These are phyloP conservation scores for Noctua pronuba DNA, from an alignment of 2,888 invertebrate species.

Conservation along the genomic window DNA sequence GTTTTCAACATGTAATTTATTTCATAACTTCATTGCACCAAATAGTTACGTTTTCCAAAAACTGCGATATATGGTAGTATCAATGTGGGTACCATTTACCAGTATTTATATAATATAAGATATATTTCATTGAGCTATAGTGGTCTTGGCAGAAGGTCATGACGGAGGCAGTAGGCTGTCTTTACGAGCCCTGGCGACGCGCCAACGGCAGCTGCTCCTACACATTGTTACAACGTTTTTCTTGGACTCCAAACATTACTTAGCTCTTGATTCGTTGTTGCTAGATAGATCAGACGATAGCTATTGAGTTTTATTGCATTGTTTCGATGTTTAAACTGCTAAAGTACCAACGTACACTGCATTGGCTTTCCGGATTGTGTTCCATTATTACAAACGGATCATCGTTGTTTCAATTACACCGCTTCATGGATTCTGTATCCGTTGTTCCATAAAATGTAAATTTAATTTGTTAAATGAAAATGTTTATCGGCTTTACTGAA, in stretches of 20 bases:
- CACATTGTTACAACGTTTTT: slow-evolving; percentile 74
- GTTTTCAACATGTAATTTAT: neutral
- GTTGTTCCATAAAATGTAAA: slow-evolving; percentile 35
- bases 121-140: slow-evolving; percentile 37
- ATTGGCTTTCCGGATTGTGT: slow-evolving; percentile 42
- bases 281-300: slow-evolving; percentile 40
- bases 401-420: slow-evolving; percentile 42
- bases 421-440: slow-evolving; percentile 29
- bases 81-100: neutral
- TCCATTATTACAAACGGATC: slow-evolving; percentile 43
- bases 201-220: slow-evolving; percentile 75
- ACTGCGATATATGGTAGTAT: neutral
- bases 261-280: slow-evolving; percentile 69
- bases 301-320: slow-evolving; percentile 45
- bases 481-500: slow-evolving; percentile 31
- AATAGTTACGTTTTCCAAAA: neutral
- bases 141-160: slow-evolving; percentile 55
- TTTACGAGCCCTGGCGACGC: slow-evolving; percentile 71
- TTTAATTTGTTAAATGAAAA: slow-evolving; percentile 30
- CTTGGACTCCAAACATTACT: slow-evolving; percentile 70
- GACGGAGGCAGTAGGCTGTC: slow-evolving; percentile 60
- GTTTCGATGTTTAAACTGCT: slow-evolving; percentile 16
- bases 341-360: slow-evolving; percentile 16
- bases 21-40: neutral
- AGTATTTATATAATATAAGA: slow-evolving; percentile 17